Conservation (phyloP, 2,888 invertebrate genomes). For the Harpalus rubripes region DNA sequence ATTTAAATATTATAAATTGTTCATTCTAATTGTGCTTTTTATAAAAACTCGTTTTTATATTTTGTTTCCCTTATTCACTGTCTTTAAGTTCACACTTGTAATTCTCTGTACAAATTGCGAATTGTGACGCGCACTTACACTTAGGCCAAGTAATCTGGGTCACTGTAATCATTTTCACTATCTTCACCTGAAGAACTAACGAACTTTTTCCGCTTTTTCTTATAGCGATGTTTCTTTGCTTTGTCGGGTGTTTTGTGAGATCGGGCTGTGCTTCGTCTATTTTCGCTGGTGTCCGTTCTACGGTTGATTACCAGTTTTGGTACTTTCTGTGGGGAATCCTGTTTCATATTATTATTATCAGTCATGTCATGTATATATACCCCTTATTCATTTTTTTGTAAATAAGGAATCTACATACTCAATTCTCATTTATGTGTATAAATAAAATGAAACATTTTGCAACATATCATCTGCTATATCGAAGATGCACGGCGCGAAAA, state of each 20-base stretch:
- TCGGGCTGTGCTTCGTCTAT: conserved; percentile 74
- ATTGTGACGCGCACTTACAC: conserved; percentile 60
- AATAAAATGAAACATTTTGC: no score
- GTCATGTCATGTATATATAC: no score
- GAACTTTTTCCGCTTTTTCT: conserved; percentile 80
- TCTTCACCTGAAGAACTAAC: conserved; percentile 81
- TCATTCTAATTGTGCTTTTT: conserved; percentile 65
- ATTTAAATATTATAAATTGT: conserved; percentile 65
- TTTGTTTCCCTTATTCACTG: conserved; percentile 62
- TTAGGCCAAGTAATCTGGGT: conserved; percentile 78
- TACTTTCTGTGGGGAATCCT: conserved; percentile 77
- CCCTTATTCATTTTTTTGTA: no score
- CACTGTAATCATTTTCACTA: conserved; percentile 84
- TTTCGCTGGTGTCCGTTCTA: conserved; percentile 75
- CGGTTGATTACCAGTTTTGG: conserved; percentile 79
- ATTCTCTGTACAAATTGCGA: conserved; percentile 59
- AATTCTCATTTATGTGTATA: no score
- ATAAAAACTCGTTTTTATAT: conserved; percentile 64
- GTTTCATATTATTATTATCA: conserved; percentile 50
- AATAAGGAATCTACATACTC: no score
- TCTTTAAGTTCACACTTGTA: conserved; percentile 48
- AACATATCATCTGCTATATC: no score
- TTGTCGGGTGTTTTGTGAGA: conserved; percentile 76
- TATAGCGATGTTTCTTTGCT: conserved; percentile 78
- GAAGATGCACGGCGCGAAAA: no score